Conservation (phyloP, 2,113 vertebrate species). For the Glaucomys volans region DNA sequence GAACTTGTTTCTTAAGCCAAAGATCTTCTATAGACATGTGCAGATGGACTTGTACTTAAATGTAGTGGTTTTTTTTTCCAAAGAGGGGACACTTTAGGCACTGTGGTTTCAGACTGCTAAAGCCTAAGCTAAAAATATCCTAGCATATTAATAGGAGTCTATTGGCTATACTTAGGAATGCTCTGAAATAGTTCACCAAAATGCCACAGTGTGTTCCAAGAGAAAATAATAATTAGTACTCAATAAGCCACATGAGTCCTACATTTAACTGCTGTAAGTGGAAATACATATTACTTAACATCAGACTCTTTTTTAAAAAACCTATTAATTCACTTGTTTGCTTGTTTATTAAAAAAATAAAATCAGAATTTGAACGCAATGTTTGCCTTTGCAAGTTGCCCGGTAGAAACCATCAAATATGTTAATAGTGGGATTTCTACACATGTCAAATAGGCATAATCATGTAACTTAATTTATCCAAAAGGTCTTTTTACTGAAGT, state of each 20-base stretch:
- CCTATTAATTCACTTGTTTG: not conserved
- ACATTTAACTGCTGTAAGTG: not conserved
- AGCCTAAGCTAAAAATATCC: slow-evolving; percentile 63
- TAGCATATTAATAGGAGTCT: slow-evolving; percentile 62
- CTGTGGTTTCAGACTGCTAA: slow-evolving; percentile 60
- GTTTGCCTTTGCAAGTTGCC: not conserved
- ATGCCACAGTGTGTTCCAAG: slow-evolving; percentile 47
- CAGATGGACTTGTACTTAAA: not conserved
- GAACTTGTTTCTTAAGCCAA: not conserved
- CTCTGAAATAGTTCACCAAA: slow-evolving; percentile 39
- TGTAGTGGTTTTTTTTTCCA: not conserved
- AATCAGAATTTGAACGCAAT: not conserved
- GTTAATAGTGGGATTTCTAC: not conserved
- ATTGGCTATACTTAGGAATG: slow-evolving; percentile 46
- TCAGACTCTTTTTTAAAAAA: not conserved
- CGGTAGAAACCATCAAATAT: not conserved
- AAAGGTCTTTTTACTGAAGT: not conserved
- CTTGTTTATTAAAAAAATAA: slow-evolving; percentile 9
- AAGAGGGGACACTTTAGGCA: slow-evolving; percentile 8
- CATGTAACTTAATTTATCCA: not conserved
- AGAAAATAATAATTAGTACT: slow-evolving; percentile 66
- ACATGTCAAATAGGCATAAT: not conserved
- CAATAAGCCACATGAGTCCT: not conserved
- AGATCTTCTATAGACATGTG: not conserved
- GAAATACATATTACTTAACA: not conserved